Conservation (phyloP, 1,140 invertebrate species). For the Drosophila simulans region DNA sequence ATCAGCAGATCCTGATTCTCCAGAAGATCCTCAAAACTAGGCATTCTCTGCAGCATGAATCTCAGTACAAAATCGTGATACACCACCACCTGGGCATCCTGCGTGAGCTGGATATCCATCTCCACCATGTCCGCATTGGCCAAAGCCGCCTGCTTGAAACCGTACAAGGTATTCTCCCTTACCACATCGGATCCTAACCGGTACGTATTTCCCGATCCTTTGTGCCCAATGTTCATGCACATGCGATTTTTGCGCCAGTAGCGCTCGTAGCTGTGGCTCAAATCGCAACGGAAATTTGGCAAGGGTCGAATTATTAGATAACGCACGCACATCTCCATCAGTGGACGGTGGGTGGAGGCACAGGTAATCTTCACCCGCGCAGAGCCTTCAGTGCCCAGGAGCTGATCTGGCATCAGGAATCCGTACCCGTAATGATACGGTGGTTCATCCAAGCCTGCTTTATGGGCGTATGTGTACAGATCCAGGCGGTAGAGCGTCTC, state of each 20-base stretch:
- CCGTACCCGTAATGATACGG: constrained; percentile 69
- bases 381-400: constrained; percentile 45
- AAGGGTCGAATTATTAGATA: constrained; percentile 54
- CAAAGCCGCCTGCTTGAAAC: constrained; percentile 26
- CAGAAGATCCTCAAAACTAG: constrained; percentile 17
- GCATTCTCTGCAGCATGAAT: constrained; percentile 19
- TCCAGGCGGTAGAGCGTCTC: constrained; percentile 54
- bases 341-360: constrained; percentile 64
- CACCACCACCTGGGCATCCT: constrained; percentile 65
- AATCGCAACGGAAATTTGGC: constrained; percentile 9
- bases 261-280: constrained; percentile 36
- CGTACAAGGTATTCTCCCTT: constrained; percentile 66
- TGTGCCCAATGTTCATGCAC: constrained; percentile 57
- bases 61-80: constrained; percentile 59
- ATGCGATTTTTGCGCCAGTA: constrained; percentile 28
- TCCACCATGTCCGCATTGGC: constrained; percentile 68
- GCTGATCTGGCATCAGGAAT: constrained; percentile 31
- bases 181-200: constrained; percentile 2
- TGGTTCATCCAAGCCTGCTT: constrained; percentile 47
- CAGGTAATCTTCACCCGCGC: constrained; percentile 50
- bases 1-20: constrained; percentile 32
- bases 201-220: constrained; percentile 57
- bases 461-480: constrained; percentile 54
- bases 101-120: constrained; percentile 68
- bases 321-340: constrained; percentile 51